These are phyloP conservation scores for Anguilla anguilla DNA, from an alignment of 2,797 vertebrate genomes.

Conservation along the genomic window DNA sequence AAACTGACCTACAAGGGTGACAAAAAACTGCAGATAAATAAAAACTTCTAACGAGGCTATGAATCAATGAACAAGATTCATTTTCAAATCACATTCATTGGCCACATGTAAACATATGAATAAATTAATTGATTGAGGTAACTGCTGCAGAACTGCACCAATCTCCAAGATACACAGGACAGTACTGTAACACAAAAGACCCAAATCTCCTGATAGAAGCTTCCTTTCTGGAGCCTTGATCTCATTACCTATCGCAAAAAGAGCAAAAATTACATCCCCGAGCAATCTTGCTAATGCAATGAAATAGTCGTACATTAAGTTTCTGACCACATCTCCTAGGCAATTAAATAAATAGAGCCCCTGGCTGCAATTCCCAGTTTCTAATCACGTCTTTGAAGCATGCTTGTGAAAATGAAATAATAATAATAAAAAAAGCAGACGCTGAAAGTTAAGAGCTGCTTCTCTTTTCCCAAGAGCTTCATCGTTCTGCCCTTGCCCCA, in stretches of 20 bases:
- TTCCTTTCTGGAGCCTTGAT: not conserved
- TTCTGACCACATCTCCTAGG: not conserved
- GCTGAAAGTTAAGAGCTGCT: conserved; percentile 10
- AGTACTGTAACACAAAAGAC: not conserved
- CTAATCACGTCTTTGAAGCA: not conserved
- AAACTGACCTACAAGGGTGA: conserved; percentile 10
- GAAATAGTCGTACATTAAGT: conserved; percentile 10
- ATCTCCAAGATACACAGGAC: not conserved
- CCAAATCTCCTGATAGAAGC: not conserved
- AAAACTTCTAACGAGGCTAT: conserved; percentile 49
- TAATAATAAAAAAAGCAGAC: conserved; percentile 2
- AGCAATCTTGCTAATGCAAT: conserved; percentile 6
- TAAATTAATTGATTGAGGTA: not conserved
- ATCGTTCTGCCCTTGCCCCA: not conserved
- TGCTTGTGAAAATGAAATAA: conserved; percentile 2
- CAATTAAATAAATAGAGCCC: conserved; percentile 17
- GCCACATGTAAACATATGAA: not conserved
- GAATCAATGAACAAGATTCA: conserved; percentile 41
- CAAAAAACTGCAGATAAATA: conserved; percentile 55
- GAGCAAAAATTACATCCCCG: conserved; percentile 1
- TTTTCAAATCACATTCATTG: not conserved
- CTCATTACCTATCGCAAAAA: conserved; percentile 13
- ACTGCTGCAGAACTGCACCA: not conserved
- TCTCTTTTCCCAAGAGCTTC: not conserved
- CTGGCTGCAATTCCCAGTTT: conserved; percentile 12